Evolutionary conservation across 2,797 vertebrate species (phyloP).

Genomic region (Brotula barbata): DNA sequence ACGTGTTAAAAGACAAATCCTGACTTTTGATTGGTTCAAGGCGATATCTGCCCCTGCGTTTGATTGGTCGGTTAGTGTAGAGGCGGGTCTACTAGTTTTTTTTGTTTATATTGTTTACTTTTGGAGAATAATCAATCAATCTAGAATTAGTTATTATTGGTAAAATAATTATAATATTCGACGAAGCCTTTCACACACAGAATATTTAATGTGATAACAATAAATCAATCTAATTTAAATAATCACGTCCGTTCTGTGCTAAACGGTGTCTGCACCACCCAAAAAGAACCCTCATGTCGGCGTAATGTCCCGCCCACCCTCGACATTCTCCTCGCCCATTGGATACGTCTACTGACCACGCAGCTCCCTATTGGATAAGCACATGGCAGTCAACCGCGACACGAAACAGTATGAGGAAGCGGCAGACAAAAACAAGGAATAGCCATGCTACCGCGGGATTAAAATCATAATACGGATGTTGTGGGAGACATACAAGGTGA

Average conservation of each 20-base stretch:
- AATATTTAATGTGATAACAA: no score
- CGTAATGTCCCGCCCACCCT: constrained; percentile 37
- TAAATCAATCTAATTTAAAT: no score
- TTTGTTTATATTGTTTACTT: constrained; percentile 7
- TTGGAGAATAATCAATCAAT: not conserved
- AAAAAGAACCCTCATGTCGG: constrained; percentile 41
- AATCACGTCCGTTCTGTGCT: not conserved
- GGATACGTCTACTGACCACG: not conserved
- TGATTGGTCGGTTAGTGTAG: constrained; percentile 63
- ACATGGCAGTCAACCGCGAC: constrained; percentile 47
- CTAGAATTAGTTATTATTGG: no score
- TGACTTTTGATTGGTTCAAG: constrained; percentile 60
- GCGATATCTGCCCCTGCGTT: constrained; percentile 6
- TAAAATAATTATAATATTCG: no score
- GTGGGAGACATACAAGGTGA: constrained; percentile 17
- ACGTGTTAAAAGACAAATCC: constrained; percentile 31
- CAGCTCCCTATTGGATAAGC: constrained; percentile 46
- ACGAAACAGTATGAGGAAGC: constrained; percentile 74
- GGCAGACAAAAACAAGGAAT: constrained; percentile 63
- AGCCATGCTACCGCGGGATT: constrained; percentile 37
- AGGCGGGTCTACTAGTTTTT: constrained; percentile 16
- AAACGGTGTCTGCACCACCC: constrained; percentile 35
- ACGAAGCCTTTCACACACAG: no score
- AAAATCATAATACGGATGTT: constrained; percentile 21
- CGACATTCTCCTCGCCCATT: constrained; percentile 34